Percentiles rank a stretch among this genome's conserved stretches.
Conservation (phyloP, 2,888 invertebrate species). For the Cryptocheilus praepositus region DNA sequence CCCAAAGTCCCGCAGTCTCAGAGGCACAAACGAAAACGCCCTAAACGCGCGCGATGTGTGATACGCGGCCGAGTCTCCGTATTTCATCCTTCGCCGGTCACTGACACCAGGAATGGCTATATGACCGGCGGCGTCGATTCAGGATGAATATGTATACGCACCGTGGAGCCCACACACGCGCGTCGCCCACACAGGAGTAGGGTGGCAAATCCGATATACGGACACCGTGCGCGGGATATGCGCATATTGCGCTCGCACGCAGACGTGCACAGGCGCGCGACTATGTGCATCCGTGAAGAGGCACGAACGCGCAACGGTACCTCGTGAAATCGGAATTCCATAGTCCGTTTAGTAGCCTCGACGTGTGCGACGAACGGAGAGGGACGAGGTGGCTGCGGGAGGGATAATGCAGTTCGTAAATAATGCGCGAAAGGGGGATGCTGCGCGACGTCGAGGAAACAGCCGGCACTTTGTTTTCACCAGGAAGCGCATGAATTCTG, state of each 20-base stretch:
- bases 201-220: too few species aligned
- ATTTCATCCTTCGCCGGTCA: constrained; percentile 53
- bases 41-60: too few species aligned
- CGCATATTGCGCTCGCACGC: background rate
- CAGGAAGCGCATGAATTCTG: constrained; percentile 4
- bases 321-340: constrained; percentile 44
- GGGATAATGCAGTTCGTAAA: constrained; percentile 21
- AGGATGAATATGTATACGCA: constrained; percentile 20
- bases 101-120: constrained; percentile 43
- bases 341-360: constrained; percentile 31
- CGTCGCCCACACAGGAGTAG: background rate
- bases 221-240: background rate
- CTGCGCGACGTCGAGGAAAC: constrained; percentile 9
- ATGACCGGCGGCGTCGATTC: constrained; percentile 38
- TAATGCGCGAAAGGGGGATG: constrained; percentile 16
- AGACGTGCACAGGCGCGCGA: background rate
- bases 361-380: background rate
- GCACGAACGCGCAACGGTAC: constrained; percentile 20
- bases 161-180: background rate
- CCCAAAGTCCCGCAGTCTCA: too few species aligned
- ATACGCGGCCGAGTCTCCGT: constrained; percentile 20
- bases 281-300: constrained; percentile 15
- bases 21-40: too few species aligned
- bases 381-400: background rate
- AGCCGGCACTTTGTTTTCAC: constrained; percentile 21